phyloP scores from a whole-genome alignment of 2,797 vertebrate species.

The Pygocentrus nattereri region DNA sequence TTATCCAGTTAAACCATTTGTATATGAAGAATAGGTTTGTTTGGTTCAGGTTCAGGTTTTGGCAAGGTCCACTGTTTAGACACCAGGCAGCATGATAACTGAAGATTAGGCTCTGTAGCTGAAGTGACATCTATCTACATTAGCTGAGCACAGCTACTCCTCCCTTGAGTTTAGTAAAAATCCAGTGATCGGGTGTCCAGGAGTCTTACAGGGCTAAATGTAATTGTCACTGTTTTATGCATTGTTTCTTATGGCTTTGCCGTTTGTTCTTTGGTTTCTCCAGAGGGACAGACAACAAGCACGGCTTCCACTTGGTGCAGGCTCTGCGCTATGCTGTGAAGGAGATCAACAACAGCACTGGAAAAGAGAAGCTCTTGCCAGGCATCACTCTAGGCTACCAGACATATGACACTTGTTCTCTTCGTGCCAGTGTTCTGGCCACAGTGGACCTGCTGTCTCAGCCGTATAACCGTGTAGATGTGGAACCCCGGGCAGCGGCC shows the following conservation, averaged over 20 bases:
- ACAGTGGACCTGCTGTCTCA: slow-evolving; percentile 73
- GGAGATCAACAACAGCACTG: slow-evolving; percentile 78
- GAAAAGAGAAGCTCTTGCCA: slow-evolving; percentile 69
- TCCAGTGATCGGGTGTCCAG: no score
- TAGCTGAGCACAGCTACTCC: no score
- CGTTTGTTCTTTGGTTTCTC: not conserved
- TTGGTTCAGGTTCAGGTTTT: no score
- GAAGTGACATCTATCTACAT: no score
- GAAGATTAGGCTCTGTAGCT: no score
- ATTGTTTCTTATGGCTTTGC: not conserved
- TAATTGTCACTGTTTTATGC: not conserved
- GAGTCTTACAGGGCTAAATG: no score
- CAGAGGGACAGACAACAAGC: slow-evolving; percentile 72
- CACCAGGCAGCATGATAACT: no score
- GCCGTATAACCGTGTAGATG: slow-evolving; percentile 49
- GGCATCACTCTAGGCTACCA: slow-evolving; percentile 84
- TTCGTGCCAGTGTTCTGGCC: slow-evolving; percentile 74
- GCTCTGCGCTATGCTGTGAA: slow-evolving; percentile 82
- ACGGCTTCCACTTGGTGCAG: slow-evolving; percentile 81
- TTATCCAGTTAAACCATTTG: no score
- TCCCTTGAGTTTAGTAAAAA: no score
- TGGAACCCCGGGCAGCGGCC: slow-evolving; percentile 65
- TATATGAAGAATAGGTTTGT: no score
- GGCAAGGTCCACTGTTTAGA: no score
- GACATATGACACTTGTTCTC: slow-evolving; percentile 81